These are phyloP conservation scores for Eupithecia exiguata DNA, from an alignment of 2,888 invertebrate species.

Conservation along the genomic window DNA sequence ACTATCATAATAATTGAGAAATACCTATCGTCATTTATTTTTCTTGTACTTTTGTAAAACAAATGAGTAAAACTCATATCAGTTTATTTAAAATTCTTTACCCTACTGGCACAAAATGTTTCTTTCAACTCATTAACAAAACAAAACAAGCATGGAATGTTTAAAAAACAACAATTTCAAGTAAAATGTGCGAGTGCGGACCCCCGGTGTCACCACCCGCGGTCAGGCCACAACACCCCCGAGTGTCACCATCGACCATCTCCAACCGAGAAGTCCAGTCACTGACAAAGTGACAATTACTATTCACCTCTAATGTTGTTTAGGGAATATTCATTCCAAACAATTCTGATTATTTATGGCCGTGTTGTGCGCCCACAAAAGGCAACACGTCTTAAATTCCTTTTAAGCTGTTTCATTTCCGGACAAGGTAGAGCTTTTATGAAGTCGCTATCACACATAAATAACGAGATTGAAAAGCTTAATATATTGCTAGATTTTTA, in stretches of 20 bases:
- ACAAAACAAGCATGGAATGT: constrained; percentile 13
- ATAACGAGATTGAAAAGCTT: constrained; percentile 26
- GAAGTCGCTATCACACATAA: constrained; percentile 31
- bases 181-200: constrained; percentile 58
- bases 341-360: constrained; percentile 78
- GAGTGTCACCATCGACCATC: constrained; percentile 51
- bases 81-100: neutral
- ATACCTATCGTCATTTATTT: neutral
- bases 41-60: neutral
- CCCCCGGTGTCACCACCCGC: constrained; percentile 60
- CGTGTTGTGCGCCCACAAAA: constrained; percentile 72
- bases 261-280: constrained; percentile 62
- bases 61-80: neutral
- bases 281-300: constrained; percentile 80
- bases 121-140: neutral
- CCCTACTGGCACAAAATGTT: neutral
- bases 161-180: constrained; percentile 38
- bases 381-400: constrained; percentile 59
- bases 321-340: constrained; percentile 74
- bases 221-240: constrained; percentile 58
- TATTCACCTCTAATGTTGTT: constrained; percentile 81
- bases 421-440: constrained; percentile 50
- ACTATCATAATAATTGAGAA: neutral
- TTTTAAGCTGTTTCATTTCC: constrained; percentile 78
- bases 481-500: constrained; percentile 9